Percentiles rank a stretch among this genome's conserved stretches.
Evolutionary conservation across 1,140 invertebrate genomes (phyloP).

Genomic region (Zaprionus taronus): DNA sequence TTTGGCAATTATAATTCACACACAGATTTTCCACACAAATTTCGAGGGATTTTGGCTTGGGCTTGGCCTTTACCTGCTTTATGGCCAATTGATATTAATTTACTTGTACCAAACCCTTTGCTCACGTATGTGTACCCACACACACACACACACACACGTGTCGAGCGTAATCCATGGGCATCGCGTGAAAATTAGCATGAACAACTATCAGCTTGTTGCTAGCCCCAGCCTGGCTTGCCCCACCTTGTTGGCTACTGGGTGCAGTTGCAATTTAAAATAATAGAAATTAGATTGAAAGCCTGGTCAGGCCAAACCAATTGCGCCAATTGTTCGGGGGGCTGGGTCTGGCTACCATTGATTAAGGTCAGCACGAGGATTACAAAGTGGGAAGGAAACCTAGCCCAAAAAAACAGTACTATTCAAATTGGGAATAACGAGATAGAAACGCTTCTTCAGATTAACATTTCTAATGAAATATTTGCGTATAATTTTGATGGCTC

Average conservation of each 20-base stretch:
- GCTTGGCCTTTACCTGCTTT: constrained; percentile 34
- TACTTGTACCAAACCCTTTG: constrained; percentile 22
- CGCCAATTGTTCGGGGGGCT: constrained; percentile 1
- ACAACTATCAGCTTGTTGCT: constrained; percentile 49
- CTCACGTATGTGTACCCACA: background rate
- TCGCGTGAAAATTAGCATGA: constrained; percentile 59
- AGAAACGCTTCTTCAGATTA: background rate
- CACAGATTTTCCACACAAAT: constrained; percentile 27
- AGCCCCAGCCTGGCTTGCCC: constrained; percentile 3
- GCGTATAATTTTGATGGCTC: constrained; percentile 16
- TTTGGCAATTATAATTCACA: constrained; percentile 40
- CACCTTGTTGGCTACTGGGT: constrained; percentile 10
- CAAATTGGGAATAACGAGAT: background rate
- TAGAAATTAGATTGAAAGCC: constrained; percentile 54
- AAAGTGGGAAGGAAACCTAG: constrained; percentile 13
- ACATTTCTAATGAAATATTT: background rate
- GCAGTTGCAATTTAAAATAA: constrained; percentile 49
- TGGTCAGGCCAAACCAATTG: constrained; percentile 18
- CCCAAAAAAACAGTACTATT: constrained; percentile 6
- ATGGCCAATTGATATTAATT: constrained; percentile 51
- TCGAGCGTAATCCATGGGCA: constrained; percentile 16
- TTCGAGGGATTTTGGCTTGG: constrained; percentile 1
- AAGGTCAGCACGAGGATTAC: constrained; percentile 40
- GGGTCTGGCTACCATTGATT: constrained; percentile 37
- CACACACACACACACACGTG: background rate